phyloP scores from a whole-genome alignment of 30 jellyfish, hydroid and myxozoan genomes.

The Chironex yamaguchii region DNA sequence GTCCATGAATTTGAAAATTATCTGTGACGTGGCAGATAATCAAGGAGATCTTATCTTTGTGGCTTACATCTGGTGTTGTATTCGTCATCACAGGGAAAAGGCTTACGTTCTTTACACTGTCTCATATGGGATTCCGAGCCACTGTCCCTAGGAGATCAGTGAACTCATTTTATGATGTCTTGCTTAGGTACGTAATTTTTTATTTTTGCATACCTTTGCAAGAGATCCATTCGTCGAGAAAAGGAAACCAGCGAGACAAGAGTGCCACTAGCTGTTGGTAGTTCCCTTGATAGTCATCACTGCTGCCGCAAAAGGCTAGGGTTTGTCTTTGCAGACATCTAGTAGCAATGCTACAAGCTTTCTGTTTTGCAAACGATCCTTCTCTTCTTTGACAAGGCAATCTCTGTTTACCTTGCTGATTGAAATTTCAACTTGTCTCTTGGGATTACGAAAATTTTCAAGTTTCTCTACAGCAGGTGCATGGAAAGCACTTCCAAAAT shows the following conservation, averaged over 20 bases:
- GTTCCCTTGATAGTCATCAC: slow-evolving; percentile 4
- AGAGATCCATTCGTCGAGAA: slow-evolving; percentile 1
- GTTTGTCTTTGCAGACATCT: neutral
- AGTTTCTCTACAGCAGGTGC: slow-evolving; percentile 3
- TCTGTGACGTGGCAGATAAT: neutral
- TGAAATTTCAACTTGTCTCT: too few relatives aligned
- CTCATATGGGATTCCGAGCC: neutral
- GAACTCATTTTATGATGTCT: slow-evolving; percentile 4
- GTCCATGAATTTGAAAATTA: slow-evolving; percentile 7
- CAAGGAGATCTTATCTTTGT: slow-evolving; percentile 28
- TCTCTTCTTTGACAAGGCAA: neutral
- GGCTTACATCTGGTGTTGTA: slow-evolving; percentile 32
- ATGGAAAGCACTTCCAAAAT: too few relatives aligned
- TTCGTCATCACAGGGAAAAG: too few relatives aligned
- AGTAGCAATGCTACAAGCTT: neutral
- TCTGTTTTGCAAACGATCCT: slow-evolving; percentile 9
- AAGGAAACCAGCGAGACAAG: slow-evolving; percentile 8
- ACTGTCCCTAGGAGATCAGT: neutral
- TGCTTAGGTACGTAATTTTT: neutral
- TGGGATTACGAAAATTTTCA: neutral
- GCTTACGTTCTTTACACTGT: neutral
- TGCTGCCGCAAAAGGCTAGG: neutral
- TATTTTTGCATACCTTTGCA: neutral
- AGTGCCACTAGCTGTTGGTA: neutral
- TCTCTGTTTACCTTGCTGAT: too few relatives aligned